Base-by-base conservation (phyloP, 2,113 vertebrate species). In the Muscicapa adusta region DNA sequence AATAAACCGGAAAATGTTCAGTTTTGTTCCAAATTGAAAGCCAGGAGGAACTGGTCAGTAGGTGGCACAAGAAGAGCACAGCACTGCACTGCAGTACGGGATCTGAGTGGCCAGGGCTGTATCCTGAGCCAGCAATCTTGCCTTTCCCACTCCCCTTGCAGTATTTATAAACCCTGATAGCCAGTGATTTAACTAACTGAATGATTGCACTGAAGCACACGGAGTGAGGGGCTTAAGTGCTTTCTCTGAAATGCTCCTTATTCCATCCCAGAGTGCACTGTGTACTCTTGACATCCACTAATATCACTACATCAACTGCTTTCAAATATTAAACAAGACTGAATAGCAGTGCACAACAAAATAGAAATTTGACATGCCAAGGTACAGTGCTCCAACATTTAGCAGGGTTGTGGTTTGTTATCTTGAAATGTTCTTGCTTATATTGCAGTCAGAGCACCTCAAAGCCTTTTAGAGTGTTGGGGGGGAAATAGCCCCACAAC, bases 31-130 rank as follows among this genome's bases (percentile, higher is more conserved):
- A 15, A 68, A 43, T 22, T 29, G 40, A 68, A 56, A 62, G 26
- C 34, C 54, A 65, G 34, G 42, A 76, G 51, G 68, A 84, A 33
- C 19, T 74, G 79, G 88, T 84, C 96, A 93, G 89, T 94, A 97
- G 96, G 85, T 96, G 97, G 96, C 96, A 96, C 74, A 97, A 96
- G 76, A 94, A 93, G 67, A 95, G 90, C 92, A 73, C 36, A 24
- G 75, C 57, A 86, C 56, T 34, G 31, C 6, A 1, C 53, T 17
- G n/a, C 23, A 23, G 18, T 2, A 2, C 2, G 12, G n/a, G 17
- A 75, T 54, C 34, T 36, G 45, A 60, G 70, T 2, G 0, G 25
- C 15, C 4, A 2, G 16, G 51, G 22, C 5, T 72, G 33, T 33
- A 62, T 17, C 29, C 43, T 17, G 18, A 83, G 47, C 31, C 18